Evolutionary conservation across 1,140 invertebrate genomes (phyloP).

Genomic region (Drosophila ananassae): DNA sequence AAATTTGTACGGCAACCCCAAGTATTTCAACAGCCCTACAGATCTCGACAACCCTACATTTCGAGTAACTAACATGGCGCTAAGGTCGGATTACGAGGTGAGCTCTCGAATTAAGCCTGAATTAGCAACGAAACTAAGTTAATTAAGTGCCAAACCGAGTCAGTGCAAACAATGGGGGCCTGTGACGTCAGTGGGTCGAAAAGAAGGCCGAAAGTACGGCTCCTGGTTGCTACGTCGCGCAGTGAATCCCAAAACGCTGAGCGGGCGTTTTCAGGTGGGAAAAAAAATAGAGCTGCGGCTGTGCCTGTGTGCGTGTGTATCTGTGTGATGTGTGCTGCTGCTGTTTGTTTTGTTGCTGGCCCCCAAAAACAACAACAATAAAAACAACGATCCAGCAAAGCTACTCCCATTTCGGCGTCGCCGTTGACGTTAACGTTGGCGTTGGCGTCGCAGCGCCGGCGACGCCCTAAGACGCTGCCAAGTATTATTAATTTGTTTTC

Average conservation of each 20-base stretch:
- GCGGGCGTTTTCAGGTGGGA: constrained; percentile 71
- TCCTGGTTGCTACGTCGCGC: constrained; percentile 7
- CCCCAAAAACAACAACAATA: constrained; percentile 23
- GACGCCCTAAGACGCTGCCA: constrained; percentile 70
- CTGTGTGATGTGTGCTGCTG: constrained; percentile 43
- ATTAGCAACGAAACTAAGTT: constrained; percentile 63
- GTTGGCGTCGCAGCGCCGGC: constrained; percentile 47
- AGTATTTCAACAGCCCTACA: not conserved
- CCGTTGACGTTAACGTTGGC: constrained; percentile 4
- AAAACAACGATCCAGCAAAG: constrained; percentile 4
- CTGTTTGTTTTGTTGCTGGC: constrained; percentile 73
- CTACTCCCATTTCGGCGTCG: constrained; percentile 2
- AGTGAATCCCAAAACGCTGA: constrained; percentile 48
- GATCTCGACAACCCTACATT: too few species aligned
- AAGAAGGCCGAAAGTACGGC: not conserved
- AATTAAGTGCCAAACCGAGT: constrained; percentile 52
- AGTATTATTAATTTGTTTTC: constrained; percentile 65
- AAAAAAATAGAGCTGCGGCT: constrained; percentile 68
- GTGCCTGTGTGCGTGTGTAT: constrained; percentile 32
- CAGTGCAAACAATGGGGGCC: constrained; percentile 59
- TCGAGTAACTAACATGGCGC: constrained; percentile 71
- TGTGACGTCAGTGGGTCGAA: constrained; percentile 10
- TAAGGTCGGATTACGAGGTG: constrained; percentile 83
- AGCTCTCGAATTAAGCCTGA: constrained; percentile 60
- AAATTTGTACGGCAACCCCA: too few species aligned